Conservation (phyloP, 2,113 vertebrate genomes). For the Poeciliopsis prolifica region DNA sequence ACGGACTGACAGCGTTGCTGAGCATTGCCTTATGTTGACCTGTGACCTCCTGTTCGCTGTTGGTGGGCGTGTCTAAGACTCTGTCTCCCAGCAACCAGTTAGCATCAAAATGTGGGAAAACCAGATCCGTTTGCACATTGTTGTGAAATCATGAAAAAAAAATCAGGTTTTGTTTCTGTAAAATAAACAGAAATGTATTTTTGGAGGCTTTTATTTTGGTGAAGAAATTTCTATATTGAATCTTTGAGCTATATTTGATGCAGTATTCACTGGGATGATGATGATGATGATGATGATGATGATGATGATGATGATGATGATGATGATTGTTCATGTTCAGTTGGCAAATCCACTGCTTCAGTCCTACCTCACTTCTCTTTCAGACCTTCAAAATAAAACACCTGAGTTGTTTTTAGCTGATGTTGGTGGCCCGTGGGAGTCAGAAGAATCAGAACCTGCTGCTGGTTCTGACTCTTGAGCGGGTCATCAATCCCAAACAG, state of each 20-base stretch:
- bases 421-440: no score
- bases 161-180: constrained; percentile 73
- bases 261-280: constrained; percentile 65
- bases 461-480: neutral
- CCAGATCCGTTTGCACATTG: constrained; percentile 75
- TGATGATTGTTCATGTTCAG: constrained; percentile 47
- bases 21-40: constrained; percentile 72
- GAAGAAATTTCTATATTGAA: constrained; percentile 64
- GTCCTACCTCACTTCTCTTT: constrained; percentile 54
- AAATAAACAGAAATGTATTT: constrained; percentile 82
- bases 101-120: constrained; percentile 65
- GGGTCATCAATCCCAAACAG: no score
- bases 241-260: constrained; percentile 75
- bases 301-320: constrained; percentile 40
- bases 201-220: constrained; percentile 80
- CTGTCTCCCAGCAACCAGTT: constrained; percentile 57
- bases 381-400: constrained; percentile 26
- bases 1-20: constrained; percentile 48
- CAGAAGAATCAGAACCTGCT: neutral
- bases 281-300: constrained; percentile 46
- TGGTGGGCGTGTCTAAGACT: constrained; percentile 67
- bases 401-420: constrained; percentile 12
- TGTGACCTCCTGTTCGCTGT: constrained; percentile 15
- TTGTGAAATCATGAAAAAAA: constrained; percentile 65
- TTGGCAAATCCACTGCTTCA: constrained; percentile 15